Conservation (phyloP, 1,140 invertebrate genomes). For the Episyrphus balteatus region DNA sequence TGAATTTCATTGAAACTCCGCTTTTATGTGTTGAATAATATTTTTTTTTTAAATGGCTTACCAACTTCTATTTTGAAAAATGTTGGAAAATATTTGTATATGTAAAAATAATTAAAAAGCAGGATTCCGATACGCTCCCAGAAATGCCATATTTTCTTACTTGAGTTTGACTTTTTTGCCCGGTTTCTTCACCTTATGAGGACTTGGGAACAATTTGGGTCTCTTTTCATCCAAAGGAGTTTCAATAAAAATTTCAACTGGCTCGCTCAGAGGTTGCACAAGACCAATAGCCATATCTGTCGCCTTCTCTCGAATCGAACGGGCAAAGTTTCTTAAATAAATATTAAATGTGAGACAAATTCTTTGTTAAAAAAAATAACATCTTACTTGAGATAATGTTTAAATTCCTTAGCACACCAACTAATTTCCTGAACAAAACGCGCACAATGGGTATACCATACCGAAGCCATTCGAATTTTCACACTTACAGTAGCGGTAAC, state of each 20-base stretch:
- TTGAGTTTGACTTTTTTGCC: neutral
- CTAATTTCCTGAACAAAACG: slow-evolving; percentile 74
- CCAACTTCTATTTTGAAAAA: too few relatives aligned
- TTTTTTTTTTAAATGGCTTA: too few relatives aligned
- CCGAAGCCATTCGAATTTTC: slow-evolving; percentile 71
- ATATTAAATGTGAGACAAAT: neutral
- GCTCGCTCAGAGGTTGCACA: slow-evolving; percentile 45
- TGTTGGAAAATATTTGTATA: too few relatives aligned
- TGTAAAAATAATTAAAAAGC: too few relatives aligned
- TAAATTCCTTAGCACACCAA: slow-evolving; percentile 66
- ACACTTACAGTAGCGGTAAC: slow-evolving; percentile 40
- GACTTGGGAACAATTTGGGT: neutral
- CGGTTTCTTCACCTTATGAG: slow-evolving; percentile 13
- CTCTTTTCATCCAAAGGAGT: too few relatives aligned
- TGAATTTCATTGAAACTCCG: too few relatives aligned
- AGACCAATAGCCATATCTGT: slow-evolving; percentile 88
- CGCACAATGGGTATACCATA: slow-evolving; percentile 87
- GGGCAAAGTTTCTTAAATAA: slow-evolving; percentile 60
- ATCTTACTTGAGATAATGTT: slow-evolving; percentile 45
- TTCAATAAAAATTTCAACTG: too few relatives aligned
- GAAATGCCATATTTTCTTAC: too few relatives aligned
- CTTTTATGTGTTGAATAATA: too few relatives aligned
- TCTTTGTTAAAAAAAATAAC: neutral
- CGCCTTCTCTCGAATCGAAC: slow-evolving; percentile 77
- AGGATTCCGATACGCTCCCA: too few relatives aligned